Base-by-base conservation (phyloP, 2,888 invertebrate genomes). In the Trichogramma dendrolimi region DNA sequence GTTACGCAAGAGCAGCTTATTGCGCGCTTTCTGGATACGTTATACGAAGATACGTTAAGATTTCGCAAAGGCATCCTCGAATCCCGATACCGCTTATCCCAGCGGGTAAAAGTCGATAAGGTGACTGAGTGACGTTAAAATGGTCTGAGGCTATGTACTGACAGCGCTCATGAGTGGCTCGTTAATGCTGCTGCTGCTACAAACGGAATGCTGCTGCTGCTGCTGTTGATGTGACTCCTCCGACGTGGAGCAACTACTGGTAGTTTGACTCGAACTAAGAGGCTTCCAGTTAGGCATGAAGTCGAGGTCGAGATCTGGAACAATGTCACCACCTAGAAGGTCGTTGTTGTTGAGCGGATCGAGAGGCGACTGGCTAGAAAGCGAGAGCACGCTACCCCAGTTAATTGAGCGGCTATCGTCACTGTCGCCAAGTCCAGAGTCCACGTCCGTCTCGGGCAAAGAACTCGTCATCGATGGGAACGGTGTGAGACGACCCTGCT, bases 321-420 rank as follows among this genome's bases (percentile, higher is more conserved):
- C 83, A 80, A 85, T 82, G 80, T 84, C 82, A 72, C 80, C 79
- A 67, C 79, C 79, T 79, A 88, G 88, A 70, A 91, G 82, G 82
- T 92, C 91, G 80, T 90, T 91, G 81, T 90, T 88, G 76, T 88
- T 88, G 53, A 88, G 80, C 68, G 91, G 91, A 80, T 92, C 92
- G 61, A 92, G 83, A 76, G 92, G 92, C 65, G 91, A 91, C 75
- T 92, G 91, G 69, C 91, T 91, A 70, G 91, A 90, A 55, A 94
- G 84, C 76, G 91, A 92, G 68, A 94, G 84, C 72, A 94, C 93
- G 56, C 92, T 92, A 78, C 93, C 91, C 94, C 94, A 94, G 81
- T 93, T 93, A 80, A 94, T 93, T 72, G 90, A 87, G 71, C 91
- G 86, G 75, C 86, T 87, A 66, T 82, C 82, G 67, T 81, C 81